Evolutionary conservation across 2,888 invertebrate species (phyloP).

Genomic region (Pandemis corylana): DNA sequence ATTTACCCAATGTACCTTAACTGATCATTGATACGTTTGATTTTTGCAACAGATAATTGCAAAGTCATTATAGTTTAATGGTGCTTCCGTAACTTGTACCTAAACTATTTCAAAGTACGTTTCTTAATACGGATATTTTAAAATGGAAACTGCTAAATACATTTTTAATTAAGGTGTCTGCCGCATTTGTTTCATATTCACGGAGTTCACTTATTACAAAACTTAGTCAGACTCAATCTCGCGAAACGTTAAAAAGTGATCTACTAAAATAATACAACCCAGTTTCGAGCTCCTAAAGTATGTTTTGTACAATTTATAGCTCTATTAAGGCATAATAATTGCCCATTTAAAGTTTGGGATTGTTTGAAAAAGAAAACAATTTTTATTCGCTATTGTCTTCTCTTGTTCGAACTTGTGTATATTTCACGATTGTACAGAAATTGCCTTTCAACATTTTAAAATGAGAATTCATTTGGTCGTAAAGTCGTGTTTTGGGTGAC

Average conservation of each 20-base stretch:
- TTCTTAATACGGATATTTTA: neutral
- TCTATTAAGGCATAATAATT: slow-evolving; percentile 39
- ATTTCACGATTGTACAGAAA: slow-evolving; percentile 12
- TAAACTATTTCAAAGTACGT: no score
- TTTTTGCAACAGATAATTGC: no score
- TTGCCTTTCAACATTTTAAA: slow-evolving; percentile 23
- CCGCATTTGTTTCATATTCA: slow-evolving; percentile 8
- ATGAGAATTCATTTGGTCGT: slow-evolving; percentile 15
- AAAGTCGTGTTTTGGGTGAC: neutral
- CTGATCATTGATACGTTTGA: no score
- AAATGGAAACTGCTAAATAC: neutral
- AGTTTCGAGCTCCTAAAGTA: slow-evolving; percentile 35
- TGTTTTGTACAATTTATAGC: slow-evolving; percentile 39
- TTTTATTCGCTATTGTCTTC: slow-evolving; percentile 21
- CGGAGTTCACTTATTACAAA: slow-evolving; percentile 19
- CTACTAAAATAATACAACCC: slow-evolving; percentile 38
- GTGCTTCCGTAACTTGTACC: no score
- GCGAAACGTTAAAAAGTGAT: slow-evolving; percentile 31
- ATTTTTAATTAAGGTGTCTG: slow-evolving; percentile 7
- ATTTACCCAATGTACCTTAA: no score
- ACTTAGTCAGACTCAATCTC: slow-evolving; percentile 19
- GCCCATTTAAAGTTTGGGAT: slow-evolving; percentile 43
- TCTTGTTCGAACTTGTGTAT: slow-evolving; percentile 10
- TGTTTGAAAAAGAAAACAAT: slow-evolving; percentile 41
- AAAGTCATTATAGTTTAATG: no score